phyloP scores from a whole-genome alignment of 2,888 invertebrate species.

The Drosophila tanythrix region DNA sequence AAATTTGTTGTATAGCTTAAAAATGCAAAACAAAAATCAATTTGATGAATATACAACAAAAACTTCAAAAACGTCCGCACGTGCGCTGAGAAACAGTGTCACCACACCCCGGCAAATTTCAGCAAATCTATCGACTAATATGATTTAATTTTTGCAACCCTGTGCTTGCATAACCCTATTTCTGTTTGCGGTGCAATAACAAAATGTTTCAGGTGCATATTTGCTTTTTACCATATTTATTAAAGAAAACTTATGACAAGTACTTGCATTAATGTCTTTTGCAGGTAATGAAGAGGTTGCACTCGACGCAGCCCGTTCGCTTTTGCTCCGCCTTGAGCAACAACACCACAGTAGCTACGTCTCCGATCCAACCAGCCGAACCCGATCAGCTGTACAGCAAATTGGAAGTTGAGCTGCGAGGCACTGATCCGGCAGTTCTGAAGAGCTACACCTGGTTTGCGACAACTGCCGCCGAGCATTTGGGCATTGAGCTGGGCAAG shows the following conservation, averaged over 20 bases:
- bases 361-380: slow-evolving; percentile 39
- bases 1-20: background rate
- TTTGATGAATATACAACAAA: slow-evolving; percentile 10
- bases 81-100: slow-evolving; percentile 37
- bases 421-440: slow-evolving; percentile 94
- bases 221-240: slow-evolving; percentile 18
- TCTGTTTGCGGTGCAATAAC: slow-evolving; percentile 36
- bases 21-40: background rate
- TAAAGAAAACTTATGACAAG: slow-evolving; percentile 14
- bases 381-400: slow-evolving; percentile 92
- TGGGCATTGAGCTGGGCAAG: slow-evolving; percentile 91
- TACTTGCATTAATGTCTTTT: background rate
- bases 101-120: slow-evolving; percentile 26
- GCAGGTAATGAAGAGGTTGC: slow-evolving; percentile 49
- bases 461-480: slow-evolving; percentile 91
- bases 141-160: slow-evolving; percentile 22
- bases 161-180: slow-evolving; percentile 67
- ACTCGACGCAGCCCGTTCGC: slow-evolving; percentile 46
- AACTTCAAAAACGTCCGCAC: slow-evolving; percentile 41
- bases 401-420: slow-evolving; percentile 93
- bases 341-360: slow-evolving; percentile 2
- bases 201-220: slow-evolving; percentile 64
- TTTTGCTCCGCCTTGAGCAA: slow-evolving; percentile 43
- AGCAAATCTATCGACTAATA: slow-evolving; percentile 15
- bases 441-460: slow-evolving; percentile 95